Conservation (phyloP, 2,888 invertebrate genomes). For the Petrolisthes manimaculis region DNA sequence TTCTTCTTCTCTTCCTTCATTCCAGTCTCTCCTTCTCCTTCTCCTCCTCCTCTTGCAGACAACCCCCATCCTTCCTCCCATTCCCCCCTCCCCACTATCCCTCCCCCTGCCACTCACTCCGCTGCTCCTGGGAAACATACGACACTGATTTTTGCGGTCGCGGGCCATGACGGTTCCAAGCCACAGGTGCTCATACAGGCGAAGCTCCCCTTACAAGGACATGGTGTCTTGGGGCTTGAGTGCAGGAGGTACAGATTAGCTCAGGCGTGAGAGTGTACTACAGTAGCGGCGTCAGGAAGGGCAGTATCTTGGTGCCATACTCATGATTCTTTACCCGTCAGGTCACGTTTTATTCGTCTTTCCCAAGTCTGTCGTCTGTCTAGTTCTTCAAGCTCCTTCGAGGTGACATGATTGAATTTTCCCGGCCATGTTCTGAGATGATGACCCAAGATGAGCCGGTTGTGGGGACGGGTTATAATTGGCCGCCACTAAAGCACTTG, state of each 20-base stretch:
- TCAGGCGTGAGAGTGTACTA: neutral
- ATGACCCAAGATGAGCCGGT: neutral
- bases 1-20: too few species aligned
- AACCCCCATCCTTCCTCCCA: slow-evolving; percentile 14
- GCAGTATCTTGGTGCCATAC: slow-evolving; percentile 43
- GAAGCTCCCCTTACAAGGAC: neutral
- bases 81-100: neutral
- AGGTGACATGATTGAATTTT: too few species aligned
- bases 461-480: neutral
- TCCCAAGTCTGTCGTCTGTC: too few species aligned
- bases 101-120: slow-evolving; percentile 13
- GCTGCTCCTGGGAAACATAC: slow-evolving; percentile 42
- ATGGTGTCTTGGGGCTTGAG: neutral
- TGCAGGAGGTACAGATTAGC: neutral
- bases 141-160: slow-evolving; percentile 50
- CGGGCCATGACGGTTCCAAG: slow-evolving; percentile 16
- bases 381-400: too few species aligned
- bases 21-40: too few species aligned
- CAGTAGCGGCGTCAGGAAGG: slow-evolving; percentile 29
- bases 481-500: neutral
- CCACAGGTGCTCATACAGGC: slow-evolving; percentile 6
- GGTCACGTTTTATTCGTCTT: neutral
- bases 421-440: too few species aligned
- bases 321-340: slow-evolving; percentile 25
- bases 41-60: neutral